Base-by-base conservation (phyloP, 2,113 vertebrate genomes). In the Seriola aureovittata region DNA sequence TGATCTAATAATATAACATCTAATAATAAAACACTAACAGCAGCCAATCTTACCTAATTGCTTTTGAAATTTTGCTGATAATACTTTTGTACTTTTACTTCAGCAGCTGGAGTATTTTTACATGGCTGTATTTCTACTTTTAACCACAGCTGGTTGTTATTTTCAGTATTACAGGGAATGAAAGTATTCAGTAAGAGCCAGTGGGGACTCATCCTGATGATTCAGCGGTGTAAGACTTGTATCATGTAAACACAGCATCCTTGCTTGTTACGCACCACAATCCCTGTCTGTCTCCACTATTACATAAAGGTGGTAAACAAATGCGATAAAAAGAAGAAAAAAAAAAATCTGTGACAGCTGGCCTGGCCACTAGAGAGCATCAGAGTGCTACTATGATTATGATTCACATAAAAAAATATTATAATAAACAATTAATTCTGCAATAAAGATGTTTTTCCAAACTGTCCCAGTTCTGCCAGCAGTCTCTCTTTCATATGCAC, bases 391-490 rank as follows among this genome's bases (percentile, higher is more conserved):
- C 57, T 21, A 0, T 9, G 59, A 64, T 63, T 1, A 1, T 4
- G 11, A 67, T 60, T 69, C 29, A 1, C n/a, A 68, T 70, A 29
- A 11, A 80, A 80, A 29, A 17, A 60, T 65, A 23, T 71, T 16
- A 75, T 54, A 44, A 73, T 25, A 40, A 82, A 80, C 72, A 85
- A 81, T 85, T 82, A 78, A 78, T 79, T 66, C 17, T 59, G 68
- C 23, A 46, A 64, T 58, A 66, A 54, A 70, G 60, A 48, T 0
- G 10, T 5, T 32, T 40, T 29, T 10, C 16, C 57, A 40, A 48
- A 69, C 25, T 87, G 88, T 64, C 80, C 88, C 77, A 88, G 82
- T 78, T 92, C 75, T 88, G 71, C 75, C 85, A 84, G n/a, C 21
- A 65, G 46, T 14, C 34, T 73, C 68, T 70, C 52, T 71, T 80